Evolutionary conservation across 1,140 invertebrate species (phyloP).

Genomic region (Drosophila pectinifera): DNA sequence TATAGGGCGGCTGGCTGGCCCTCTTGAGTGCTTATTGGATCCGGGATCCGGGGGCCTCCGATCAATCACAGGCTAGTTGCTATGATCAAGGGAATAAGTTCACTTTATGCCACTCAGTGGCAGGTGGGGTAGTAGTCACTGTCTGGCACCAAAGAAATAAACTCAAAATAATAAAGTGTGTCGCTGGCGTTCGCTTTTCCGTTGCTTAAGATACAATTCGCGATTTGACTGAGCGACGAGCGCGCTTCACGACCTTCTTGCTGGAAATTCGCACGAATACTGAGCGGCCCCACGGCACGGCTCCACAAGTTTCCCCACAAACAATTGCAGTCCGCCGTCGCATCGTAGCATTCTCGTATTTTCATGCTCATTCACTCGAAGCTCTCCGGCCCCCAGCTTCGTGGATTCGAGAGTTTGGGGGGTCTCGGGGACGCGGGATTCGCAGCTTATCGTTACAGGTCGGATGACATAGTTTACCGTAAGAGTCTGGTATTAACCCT

Average conservation of each 20-base stretch:
- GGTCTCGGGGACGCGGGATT: not conserved
- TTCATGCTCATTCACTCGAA: constrained; percentile 15
- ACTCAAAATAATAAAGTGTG: not conserved
- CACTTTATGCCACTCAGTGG: not conserved
- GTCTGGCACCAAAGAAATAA: constrained; percentile 15
- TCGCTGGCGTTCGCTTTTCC: constrained; percentile 7
- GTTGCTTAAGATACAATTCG: not conserved
- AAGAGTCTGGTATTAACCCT: constrained; percentile 1
- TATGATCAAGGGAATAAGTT: not conserved
- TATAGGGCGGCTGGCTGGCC: not conserved
- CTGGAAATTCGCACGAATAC: constrained; percentile 64
- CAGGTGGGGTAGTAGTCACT: not conserved
- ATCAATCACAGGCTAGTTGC: no score
- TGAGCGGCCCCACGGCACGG: constrained; percentile 27
- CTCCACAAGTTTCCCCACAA: constrained; percentile 3
- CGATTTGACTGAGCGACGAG: not conserved
- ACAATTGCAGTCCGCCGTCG: not conserved
- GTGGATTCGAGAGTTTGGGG: not conserved
- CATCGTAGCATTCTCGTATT: constrained; percentile 3
- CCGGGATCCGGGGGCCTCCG: not conserved
- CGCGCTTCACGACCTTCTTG: constrained; percentile 57
- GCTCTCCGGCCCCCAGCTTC: not conserved
- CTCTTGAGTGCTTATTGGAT: constrained; percentile 2
- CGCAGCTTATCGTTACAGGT: not conserved
- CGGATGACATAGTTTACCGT: constrained; percentile 12